phyloP scores from a whole-genome alignment of 2,797 vertebrate species.

The Malurus splendens region DNA sequence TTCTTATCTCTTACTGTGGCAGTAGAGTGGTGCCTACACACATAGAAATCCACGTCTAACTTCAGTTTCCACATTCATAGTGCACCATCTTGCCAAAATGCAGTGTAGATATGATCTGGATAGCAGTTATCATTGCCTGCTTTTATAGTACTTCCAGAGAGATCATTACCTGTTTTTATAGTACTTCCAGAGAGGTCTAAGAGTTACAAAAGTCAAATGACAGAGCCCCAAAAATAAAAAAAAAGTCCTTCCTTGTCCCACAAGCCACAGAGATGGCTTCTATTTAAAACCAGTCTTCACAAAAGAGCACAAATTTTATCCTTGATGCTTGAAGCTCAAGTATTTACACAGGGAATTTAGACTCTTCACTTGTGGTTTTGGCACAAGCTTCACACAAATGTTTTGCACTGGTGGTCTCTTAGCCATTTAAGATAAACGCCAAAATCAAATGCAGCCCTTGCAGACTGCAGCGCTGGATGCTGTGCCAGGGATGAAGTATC shows the following conservation, averaged over 20 bases:
- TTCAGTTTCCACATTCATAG: neutral
- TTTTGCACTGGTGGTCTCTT: conserved; percentile 82
- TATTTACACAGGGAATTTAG: conserved; percentile 83
- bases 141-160: conserved; percentile 49
- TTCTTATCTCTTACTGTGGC: neutral
- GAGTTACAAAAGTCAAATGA: conserved; percentile 32
- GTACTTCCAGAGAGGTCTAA: conserved; percentile 54
- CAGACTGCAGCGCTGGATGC: conserved; percentile 65
- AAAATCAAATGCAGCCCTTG: conserved; percentile 83
- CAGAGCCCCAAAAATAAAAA: neutral
- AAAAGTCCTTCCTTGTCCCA: conserved; percentile 8
- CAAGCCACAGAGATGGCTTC: conserved; percentile 43
- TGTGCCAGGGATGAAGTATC: conserved; percentile 70
- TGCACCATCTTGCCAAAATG: neutral
- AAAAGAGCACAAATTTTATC: conserved; percentile 63
- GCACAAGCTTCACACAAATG: conserved; percentile 81
- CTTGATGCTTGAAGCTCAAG: conserved; percentile 72
- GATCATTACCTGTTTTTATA: conserved; percentile 41
- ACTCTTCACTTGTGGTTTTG: conserved; percentile 84
- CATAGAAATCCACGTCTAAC: neutral
- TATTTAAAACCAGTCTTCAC: conserved; percentile 46
- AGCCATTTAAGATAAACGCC: conserved; percentile 79
- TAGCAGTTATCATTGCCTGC: conserved; percentile 20
- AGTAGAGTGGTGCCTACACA: neutral
- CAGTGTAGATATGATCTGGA: neutral